Base-by-base conservation (phyloP, 1,140 invertebrate genomes). In the Patella vulgata region DNA sequence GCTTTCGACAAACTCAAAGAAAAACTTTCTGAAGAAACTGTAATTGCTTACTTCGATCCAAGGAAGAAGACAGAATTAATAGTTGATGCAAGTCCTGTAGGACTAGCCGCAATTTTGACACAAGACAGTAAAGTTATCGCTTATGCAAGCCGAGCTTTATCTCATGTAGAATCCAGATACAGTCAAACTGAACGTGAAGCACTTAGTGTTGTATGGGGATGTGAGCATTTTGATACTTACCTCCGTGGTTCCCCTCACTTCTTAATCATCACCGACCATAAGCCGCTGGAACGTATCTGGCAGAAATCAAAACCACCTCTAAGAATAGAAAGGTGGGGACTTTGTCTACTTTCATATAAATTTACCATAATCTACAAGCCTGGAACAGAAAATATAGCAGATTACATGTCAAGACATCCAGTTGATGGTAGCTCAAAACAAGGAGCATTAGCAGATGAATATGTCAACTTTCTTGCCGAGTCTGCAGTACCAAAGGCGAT, bases 111-210 rank as follows among this genome's bases (percentile, higher is more conserved):
- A 27, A 52, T 65, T 28, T 36, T 60, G 17, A 75, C 23, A 67
- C 60, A 25, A 62, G 28, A 19, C 21, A 48, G 48, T 59, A 67
- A n/a, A 59, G 80, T 80, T 1, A 70, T 87, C 1, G 79, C 81
- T 1, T 87, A 75, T 63, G 82, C 82, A 11, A 86, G 83, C 3
- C 66, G 83, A 23, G 66, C 77, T 6, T 62, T 87, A 12, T 83
- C 81, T 8, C 11, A 63, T 9, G 75, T 77, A 33, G 81, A 88
- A 70, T 14, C 71, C 39, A 82, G 84, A 31, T 87, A 86, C 59
- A 77, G 73, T 19, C 81, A 85, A 72, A 80, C 86, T 6, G 84
- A 87, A 55, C 77, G 82, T 56, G 84, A 88, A 69, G 73, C 84
- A 2, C 70, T 85, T 2, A 82, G 85, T 4, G 83, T 87, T 47